Evolutionary conservation across 2,888 invertebrate species (phyloP), one percentile per base, ranked within the genome.

Genomic region (Smittia aterrima): DNA sequence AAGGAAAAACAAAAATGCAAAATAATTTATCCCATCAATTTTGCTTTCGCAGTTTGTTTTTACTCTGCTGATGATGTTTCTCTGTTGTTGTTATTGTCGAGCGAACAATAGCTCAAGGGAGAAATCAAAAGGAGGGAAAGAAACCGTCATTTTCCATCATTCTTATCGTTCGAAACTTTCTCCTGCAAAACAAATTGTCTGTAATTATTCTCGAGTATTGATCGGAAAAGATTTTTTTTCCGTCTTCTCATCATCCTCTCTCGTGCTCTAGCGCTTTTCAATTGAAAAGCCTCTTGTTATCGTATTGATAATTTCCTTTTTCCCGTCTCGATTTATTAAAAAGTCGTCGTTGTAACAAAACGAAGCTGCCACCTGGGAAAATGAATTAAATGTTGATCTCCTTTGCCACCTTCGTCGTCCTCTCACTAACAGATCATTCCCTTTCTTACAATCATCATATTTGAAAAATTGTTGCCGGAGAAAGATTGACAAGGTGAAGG

Each of bases 141-240:
- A 58, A 58, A 58, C 58, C n/a, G 20, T 58, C 58, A 58, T 58
- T 58, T 58, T 58, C 58, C 58, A 58, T 18, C 58, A 58, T 18
- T 58, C 58, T 64, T 64, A 64, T 64, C 27, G 64, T 25, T 25
- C 13, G n/a, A 58, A 58, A 20, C 58, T 24, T 24, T 24, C 13
- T 24, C 58, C 58, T 22, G 24, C 27, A 72, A 54, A 72, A 72
- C 62, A 72, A 72, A 72, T 72, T 72, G 62, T n/a, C 20, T 58
- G 62, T 72, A 72, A 72, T 72, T 72, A 72, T 72, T 72, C 54
- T 38, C 32, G 54, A 72, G 32, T 72, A 62, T 72, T 62, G 72
- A 72, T 72, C 72, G 40, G 62, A 70, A 70, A 16, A 72, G 3
- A 58, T 24, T 70, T n/a, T 27, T 27, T 20, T 16, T 11, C 13